Evolutionary conservation across 2,797 vertebrate genomes (phyloP), one percentile per base, ranked within the genome.

Genomic region (Delichon dasypus): DNA sequence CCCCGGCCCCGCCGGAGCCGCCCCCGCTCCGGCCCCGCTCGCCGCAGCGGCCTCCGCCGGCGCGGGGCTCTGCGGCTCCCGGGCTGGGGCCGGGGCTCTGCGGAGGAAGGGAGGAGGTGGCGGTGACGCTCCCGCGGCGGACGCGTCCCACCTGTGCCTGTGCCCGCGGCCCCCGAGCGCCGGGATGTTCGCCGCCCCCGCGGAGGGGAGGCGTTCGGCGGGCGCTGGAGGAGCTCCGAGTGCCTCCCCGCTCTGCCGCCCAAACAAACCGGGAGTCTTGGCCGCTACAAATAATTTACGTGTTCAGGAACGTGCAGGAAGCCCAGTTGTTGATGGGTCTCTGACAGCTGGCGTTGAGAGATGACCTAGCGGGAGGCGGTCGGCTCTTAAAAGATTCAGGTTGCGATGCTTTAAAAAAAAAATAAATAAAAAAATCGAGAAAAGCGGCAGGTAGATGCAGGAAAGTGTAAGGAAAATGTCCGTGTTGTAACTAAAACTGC

Each of bases 231-330:
- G 47, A 90, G 73, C 71, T 44, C 71, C 72, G 21, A 3, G 53
- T 50, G 74, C 53, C 79, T 32, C 68, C 90, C 51, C 51, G 44
- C 89, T 51, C 67, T 16, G 75, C 51, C 86, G 84, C 92, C 85
- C 13, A 20, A 74, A 81, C 48, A 40, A 79, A 42, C 94, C 47
- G 53, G 32, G 17, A 3, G 71, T 32, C 91, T 74, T 7, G 34
- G 51, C 44, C 60, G 73, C 20, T 79, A 42, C 91, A 22, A 60
- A 9, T 40, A 57, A 76, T 60, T 55, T 14, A n/a, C 77, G 0
- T 29, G 66, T 4, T 79, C 73, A 47, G 93, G 94, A 96, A 93
- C 64, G 60, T 50, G 68, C 87, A 92, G 92, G 89, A 89, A 95
- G 93, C 80, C 89, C 86, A 8, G 70, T 26, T 53, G 86, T 85